These are phyloP conservation scores for Crotalus tigris DNA, from an alignment of 2,113 vertebrate species.

Conservation along the genomic window DNA sequence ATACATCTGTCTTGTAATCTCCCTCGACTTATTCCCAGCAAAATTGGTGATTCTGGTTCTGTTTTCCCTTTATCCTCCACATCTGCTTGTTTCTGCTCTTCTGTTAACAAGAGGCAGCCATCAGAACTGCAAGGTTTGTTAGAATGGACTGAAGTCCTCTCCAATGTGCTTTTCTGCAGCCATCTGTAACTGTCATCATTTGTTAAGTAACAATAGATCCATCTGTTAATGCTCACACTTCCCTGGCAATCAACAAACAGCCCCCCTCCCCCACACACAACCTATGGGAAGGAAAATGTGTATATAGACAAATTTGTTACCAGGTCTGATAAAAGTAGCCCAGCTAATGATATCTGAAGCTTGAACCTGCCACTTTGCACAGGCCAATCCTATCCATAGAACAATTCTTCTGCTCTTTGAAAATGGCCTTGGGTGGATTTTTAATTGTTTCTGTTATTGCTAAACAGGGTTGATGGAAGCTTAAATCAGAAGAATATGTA, in stretches of 20 bases:
- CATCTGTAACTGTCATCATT: background rate
- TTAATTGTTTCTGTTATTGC: background rate
- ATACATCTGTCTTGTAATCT: conserved; percentile 64
- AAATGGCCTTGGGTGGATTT: background rate
- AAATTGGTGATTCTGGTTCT: conserved; percentile 51
- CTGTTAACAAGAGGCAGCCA: conserved; percentile 37
- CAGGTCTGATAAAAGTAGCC: background rate
- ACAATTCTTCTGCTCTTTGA: background rate
- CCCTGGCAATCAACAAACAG: background rate
- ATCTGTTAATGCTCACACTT: background rate
- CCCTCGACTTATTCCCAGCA: conserved; percentile 62
- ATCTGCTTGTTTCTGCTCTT: conserved; percentile 34
- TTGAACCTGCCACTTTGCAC: background rate
- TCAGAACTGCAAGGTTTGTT: background rate
- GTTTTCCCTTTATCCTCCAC: conserved; percentile 18
- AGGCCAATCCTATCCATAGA: background rate
- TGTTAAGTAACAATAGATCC: background rate
- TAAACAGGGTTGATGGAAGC: background rate
- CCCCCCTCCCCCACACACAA: fast-evolving
- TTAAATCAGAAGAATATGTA: background rate
- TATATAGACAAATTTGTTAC: background rate
- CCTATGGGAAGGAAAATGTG: background rate
- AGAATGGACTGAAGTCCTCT: background rate
- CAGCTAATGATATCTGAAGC: background rate
- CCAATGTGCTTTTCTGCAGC: no score